Evolutionary conservation across 2,113 vertebrate genomes (phyloP).

Genomic region (Australoheros scitulus): DNA sequence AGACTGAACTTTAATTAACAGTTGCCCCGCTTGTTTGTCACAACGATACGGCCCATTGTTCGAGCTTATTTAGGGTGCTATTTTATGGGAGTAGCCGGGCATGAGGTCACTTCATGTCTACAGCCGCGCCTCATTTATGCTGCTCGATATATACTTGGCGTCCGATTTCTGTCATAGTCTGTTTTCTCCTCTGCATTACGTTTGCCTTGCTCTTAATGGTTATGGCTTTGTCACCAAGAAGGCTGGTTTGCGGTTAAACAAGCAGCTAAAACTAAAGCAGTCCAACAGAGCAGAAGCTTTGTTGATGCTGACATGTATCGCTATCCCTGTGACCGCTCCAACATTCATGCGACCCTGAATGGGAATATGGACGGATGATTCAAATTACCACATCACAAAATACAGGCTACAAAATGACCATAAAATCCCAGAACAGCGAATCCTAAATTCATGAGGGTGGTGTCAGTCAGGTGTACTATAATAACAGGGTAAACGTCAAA

Average conservation of each 20-base stretch:
- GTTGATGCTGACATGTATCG: neutral
- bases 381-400: neutral
- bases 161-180: neutral
- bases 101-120: constrained; percentile 8
- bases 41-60: neutral
- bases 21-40: neutral
- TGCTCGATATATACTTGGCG: neutral
- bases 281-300: neutral
- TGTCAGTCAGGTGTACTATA: neutral
- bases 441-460: neutral
- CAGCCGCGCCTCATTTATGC: constrained; percentile 49
- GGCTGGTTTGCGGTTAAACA: neutral
- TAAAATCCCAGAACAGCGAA: neutral
- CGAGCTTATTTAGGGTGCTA: neutral
- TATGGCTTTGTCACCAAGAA: neutral
- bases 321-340: neutral
- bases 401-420: neutral
- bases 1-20: neutral
- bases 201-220: neutral
- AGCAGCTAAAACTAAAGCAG: neutral
- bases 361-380: neutral
- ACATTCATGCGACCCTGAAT: no score
- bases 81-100: neutral
- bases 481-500: neutral
- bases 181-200: no score